phyloP scores from a whole-genome alignment of 1,140 invertebrate species.

The Aphis gossypii region DNA sequence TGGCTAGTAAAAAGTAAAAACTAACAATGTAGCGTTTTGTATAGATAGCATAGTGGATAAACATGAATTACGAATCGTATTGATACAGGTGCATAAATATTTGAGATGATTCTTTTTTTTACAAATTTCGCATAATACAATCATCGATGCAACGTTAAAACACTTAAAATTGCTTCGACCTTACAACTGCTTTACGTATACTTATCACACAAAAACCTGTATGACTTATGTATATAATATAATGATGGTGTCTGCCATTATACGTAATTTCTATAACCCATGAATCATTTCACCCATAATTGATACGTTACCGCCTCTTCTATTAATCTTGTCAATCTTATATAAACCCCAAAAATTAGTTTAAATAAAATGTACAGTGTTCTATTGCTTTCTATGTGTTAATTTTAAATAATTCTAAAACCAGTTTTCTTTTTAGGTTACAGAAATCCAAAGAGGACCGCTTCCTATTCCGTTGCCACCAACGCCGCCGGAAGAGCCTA shows the following conservation, averaged over 20 bases:
- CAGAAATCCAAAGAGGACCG: conserved; percentile 19
- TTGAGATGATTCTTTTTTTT: not conserved
- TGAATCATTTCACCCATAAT: conserved; percentile 3
- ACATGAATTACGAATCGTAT: not conserved
- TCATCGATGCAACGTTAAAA: not conserved
- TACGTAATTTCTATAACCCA: not conserved
- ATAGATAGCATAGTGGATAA: not conserved
- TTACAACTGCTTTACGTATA: not conserved
- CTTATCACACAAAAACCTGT: conserved; percentile 11
- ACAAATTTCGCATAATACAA: not conserved
- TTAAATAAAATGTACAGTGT: not conserved
- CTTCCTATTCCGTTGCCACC: not conserved
- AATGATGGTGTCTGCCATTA: not conserved
- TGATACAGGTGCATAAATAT: not conserved
- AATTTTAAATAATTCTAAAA: conserved; percentile 17
- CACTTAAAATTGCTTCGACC: not conserved
- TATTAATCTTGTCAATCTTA: conserved; percentile 40
- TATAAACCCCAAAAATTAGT: not conserved
- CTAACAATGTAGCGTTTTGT: not conserved
- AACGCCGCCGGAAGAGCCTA: not conserved
- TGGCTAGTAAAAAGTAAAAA: not conserved
- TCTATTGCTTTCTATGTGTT: conserved; percentile 17
- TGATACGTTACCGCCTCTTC: conserved; percentile 24
- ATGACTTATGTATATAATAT: not conserved
- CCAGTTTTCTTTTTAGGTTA: conserved; percentile 40